phyloP scores from a whole-genome alignment of 2,888 invertebrate species.

The Drosophila infuscata region DNA sequence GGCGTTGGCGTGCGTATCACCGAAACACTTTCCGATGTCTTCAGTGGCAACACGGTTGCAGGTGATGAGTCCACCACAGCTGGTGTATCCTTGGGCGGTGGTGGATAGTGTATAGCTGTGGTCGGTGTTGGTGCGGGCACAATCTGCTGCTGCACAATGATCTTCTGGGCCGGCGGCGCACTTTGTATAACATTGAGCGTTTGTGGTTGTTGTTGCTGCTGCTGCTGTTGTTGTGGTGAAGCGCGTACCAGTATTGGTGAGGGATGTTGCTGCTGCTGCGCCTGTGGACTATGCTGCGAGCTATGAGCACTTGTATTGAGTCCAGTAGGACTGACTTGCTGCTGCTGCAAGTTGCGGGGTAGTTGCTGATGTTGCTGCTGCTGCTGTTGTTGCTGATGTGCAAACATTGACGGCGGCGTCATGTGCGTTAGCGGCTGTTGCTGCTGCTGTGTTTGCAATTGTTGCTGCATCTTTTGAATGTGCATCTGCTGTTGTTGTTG shows the following conservation, averaged over 20 bases:
- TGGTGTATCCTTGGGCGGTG: slow-evolving; percentile 31
- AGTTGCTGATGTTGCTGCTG: slow-evolving; percentile 58
- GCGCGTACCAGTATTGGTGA: slow-evolving; percentile 18
- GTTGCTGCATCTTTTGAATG: slow-evolving; percentile 50
- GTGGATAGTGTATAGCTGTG: slow-evolving; percentile 54
- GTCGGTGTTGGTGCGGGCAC: slow-evolving; percentile 49
- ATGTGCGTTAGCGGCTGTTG: slow-evolving; percentile 46
- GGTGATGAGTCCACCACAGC: slow-evolving; percentile 2
- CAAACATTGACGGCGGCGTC: slow-evolving; percentile 48
- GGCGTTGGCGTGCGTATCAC: slow-evolving; percentile 69
- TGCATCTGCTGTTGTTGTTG: slow-evolving; percentile 46
- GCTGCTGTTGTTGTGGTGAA: slow-evolving; percentile 32
- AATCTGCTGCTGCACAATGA: slow-evolving; percentile 78
- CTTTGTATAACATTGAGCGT: slow-evolving; percentile 77
- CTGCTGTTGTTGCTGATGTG: slow-evolving; percentile 49
- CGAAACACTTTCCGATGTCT: slow-evolving; percentile 72
- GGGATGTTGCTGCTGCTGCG: slow-evolving; percentile 15
- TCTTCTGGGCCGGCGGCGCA: slow-evolving; percentile 73
- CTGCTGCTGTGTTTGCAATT: slow-evolving; percentile 41
- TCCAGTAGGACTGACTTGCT: slow-evolving; percentile 51
- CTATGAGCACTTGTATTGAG: slow-evolving; percentile 21
- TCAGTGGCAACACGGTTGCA: slow-evolving; percentile 34
- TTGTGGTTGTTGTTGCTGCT: slow-evolving; percentile 45
- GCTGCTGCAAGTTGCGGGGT: slow-evolving; percentile 51
- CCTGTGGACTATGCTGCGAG: slow-evolving; percentile 44